Conservation (phyloP, 1,140 invertebrate species). For the Nasonia longicornis region DNA sequence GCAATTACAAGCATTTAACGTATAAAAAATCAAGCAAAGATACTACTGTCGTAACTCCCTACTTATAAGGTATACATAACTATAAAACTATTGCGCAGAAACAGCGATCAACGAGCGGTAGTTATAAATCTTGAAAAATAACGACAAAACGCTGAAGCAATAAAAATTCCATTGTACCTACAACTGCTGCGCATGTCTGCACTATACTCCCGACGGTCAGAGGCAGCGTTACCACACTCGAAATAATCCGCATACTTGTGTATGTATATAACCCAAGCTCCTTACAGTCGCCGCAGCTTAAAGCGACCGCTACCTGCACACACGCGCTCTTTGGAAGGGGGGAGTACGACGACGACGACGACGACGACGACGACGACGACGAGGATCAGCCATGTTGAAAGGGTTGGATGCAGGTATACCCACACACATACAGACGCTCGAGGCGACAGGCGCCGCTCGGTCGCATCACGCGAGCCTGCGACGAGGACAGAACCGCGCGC, state of each 20-base stretch:
- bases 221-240: neutral
- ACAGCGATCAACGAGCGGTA: too few relatives aligned
- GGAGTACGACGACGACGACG: neutral
- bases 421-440: neutral
- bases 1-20: too few relatives aligned
- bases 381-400: conserved; percentile 63
- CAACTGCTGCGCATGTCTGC: too few relatives aligned
- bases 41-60: neutral
- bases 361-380: neutral
- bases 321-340: too few relatives aligned
- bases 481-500: conserved; percentile 50
- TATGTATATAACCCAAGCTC: neutral
- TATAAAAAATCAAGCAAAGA: too few relatives aligned
- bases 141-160: neutral
- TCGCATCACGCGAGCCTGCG: conserved; percentile 45
- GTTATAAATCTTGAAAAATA: neutral
- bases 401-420: conserved; percentile 54
- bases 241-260: neutral
- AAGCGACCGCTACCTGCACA: neutral
- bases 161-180: neutral
- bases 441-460: conserved; percentile 56
- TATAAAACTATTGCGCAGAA: too few relatives aligned
- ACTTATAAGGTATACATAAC: conserved; percentile 34
- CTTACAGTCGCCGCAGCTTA: neutral
- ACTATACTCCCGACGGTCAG: too few relatives aligned